phyloP scores from a whole-genome alignment of 2,797 vertebrate species.

The Myioborus miniatus region DNA sequence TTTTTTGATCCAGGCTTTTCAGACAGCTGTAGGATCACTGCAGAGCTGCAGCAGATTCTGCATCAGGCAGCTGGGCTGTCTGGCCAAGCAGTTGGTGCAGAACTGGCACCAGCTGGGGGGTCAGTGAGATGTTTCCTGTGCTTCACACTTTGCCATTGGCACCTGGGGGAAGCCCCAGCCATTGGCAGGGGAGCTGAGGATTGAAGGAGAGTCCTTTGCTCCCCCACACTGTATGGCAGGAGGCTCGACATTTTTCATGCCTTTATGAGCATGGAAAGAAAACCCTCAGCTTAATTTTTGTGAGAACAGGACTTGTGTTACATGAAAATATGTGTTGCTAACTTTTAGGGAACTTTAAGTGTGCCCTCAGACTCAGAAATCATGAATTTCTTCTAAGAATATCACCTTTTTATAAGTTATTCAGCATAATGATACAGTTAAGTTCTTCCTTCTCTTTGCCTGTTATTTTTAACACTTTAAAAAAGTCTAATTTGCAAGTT shows the following conservation, averaged over 20 bases:
- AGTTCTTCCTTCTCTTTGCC: neutral
- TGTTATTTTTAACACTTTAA: neutral
- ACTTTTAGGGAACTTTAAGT: neutral
- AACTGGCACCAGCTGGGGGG: neutral
- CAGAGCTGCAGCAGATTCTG: neutral
- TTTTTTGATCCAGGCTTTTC: neutral
- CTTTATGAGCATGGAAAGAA: neutral
- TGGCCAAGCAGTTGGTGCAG: neutral
- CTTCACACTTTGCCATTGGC: neutral
- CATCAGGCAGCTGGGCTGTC: neutral
- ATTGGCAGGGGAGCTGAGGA: accelerated
- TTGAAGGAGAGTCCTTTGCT: neutral
- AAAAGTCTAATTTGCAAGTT: neutral
- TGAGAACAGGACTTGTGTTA: neutral
- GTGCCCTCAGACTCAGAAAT: neutral
- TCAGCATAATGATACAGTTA: neutral
- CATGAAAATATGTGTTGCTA: neutral
- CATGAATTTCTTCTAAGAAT: neutral
- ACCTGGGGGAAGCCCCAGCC: neutral
- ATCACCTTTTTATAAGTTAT: neutral
- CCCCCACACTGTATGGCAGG: accelerated
- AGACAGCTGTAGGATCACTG: neutral
- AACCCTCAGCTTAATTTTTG: neutral
- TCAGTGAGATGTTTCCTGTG: neutral
- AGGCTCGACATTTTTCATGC: neutral